Base-by-base conservation (phyloP, 2,888 invertebrate genomes). In the Ormyrus pomaceus region DNA sequence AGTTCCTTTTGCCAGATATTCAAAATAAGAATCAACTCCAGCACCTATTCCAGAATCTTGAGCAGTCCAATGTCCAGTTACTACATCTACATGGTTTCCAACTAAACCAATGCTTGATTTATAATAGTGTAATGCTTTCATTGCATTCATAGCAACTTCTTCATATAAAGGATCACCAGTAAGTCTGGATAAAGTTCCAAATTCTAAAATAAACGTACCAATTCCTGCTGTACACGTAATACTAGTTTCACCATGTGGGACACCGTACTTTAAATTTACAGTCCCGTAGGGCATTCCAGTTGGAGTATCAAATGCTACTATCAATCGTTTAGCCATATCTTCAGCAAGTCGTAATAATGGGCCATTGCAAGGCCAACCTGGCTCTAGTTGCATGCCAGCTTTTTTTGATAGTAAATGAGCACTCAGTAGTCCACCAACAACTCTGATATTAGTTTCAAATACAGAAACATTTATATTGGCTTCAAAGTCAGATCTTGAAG, bases 221-320 rank as follows among this genome's bases (percentile, higher is more conserved):
- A 99, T 97, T 1, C 99, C 98, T 11, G 99, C 99, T 0, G 99
- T 99, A 89, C 99, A 99, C 0, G 99, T 99, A 0, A 99, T 94
- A 56, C 97, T 95, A 0, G 99, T 99, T 91, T 99, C 99, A 8
- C 96, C 97, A 53, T 93, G 93, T 0, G 99, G 99, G 0, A 99
- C 97, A 0, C 99, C 99, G 87, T 96, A 93, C 73, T 95, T 93
- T 55, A 99, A 92, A 90, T 98, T 98, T 0, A 98, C 98, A 0
- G 99, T 99, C 7, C 99, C 99, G 91, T 98, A 99, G 0, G 99
- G 99, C 98, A 99, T 99, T 2, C 98, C 98, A 9, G 97, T 96
- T 51, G 94, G 94, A 0, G 96, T 97, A 86, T 97, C 96, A 90
- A 97, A 97, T 0, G 97, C 97, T 50, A 97, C 96, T 69, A 99